Conservation (phyloP, 2,888 invertebrate genomes). For the Ormyrus pomaceus region DNA sequence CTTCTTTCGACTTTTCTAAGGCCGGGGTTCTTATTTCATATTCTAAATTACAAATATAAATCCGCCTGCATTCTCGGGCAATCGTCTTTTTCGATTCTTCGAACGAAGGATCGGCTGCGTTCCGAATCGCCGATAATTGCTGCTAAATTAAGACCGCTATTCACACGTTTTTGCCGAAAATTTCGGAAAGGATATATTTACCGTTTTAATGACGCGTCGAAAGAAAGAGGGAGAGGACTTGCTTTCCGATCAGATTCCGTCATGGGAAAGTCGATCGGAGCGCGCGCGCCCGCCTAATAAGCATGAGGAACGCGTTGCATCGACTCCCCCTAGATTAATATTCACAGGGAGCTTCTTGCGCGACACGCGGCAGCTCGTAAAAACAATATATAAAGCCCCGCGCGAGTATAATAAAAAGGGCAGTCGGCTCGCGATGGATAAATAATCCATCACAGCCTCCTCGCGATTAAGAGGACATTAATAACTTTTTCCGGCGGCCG, state of each 20-base stretch:
- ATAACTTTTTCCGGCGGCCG: constrained; percentile 16
- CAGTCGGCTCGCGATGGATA: background rate
- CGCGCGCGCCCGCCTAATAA: background rate
- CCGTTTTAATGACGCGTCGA: constrained; percentile 42
- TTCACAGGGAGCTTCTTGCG: no score
- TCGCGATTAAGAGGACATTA: constrained; percentile 45
- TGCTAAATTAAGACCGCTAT: background rate
- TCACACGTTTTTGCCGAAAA: background rate
- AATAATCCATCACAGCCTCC: constrained; percentile 26
- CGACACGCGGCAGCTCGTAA: no score
- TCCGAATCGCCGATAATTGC: background rate
- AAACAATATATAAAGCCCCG: background rate
- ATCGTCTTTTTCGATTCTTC: background rate
- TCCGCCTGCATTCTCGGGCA: no score
- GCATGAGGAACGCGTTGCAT: constrained; percentile 27
- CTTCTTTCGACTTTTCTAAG: no score
- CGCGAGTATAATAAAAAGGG: background rate
- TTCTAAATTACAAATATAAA: no score
- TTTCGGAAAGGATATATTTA: background rate
- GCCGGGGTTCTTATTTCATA: no score
- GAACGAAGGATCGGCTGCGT: background rate
- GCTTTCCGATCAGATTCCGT: constrained; percentile 11
- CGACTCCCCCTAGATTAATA: background rate
- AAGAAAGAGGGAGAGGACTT: background rate
- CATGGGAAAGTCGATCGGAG: constrained; percentile 29